A percentile compares a stretch with the other conserved stretches of the same genome.
Conservation (phyloP, 2,797 vertebrate genomes). For the Microcaecilia unicolor region DNA sequence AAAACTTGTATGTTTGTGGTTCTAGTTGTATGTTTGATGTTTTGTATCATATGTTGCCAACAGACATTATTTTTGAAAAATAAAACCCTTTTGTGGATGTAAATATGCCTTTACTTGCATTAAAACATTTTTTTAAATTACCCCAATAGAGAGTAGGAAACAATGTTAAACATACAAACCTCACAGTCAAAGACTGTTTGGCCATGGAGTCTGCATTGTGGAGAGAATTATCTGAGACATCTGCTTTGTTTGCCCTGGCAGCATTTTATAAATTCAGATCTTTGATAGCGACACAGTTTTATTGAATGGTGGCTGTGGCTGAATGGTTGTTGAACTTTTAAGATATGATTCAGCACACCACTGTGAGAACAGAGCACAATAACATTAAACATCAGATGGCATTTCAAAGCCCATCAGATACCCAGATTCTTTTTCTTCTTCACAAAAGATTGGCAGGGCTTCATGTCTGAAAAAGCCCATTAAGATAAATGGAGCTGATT, state of each 20-base stretch:
- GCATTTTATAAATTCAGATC: conserved; percentile 37
- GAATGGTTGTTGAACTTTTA: conserved; percentile 52
- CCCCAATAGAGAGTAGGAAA: no score
- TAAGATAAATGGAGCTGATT: conserved; percentile 59
- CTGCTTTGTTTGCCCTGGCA: conserved; percentile 43
- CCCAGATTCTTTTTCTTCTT: conserved; percentile 43
- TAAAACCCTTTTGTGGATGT: no score
- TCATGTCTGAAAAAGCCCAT: conserved; percentile 29
- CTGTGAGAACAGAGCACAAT: conserved; percentile 40
- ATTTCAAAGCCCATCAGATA: conserved; percentile 58
- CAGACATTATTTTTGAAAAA: no score
- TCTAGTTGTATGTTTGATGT: no score
- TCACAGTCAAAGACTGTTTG: conserved; percentile 9
- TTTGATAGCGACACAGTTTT: conserved; percentile 42
- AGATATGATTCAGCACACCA: conserved; percentile 46
- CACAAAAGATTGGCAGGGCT: conserved; percentile 47
- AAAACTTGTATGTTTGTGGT: no score
- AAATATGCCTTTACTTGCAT: no score
- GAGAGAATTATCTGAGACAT: conserved; percentile 23
- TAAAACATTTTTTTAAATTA: no score
- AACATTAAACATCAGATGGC: conserved; percentile 55
- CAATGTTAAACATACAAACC: conserved; percentile 21
- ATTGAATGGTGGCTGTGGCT: conserved; percentile 37
- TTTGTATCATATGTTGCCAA: no score
- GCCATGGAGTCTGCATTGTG: background rate